phyloP scores from a whole-genome alignment of 1,140 invertebrate species.

The Drosophila ficusphila region DNA sequence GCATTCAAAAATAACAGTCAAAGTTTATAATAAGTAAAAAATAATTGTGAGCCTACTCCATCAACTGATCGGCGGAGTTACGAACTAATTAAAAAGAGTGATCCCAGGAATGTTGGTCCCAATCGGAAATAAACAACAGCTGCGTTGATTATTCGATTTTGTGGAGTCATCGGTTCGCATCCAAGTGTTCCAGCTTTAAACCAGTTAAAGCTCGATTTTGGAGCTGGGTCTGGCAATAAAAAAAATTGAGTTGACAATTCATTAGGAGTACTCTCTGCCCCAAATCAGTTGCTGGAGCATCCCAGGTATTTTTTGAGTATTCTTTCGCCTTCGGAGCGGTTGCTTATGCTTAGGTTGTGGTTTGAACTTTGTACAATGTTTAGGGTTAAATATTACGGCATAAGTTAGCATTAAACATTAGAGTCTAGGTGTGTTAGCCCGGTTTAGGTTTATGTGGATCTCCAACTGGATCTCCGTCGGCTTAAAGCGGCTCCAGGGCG shows the following conservation, averaged over 20 bases:
- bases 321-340: constrained; percentile 35
- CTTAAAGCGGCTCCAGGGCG: constrained; percentile 72
- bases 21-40: constrained; percentile 63
- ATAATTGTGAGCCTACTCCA: constrained; percentile 29
- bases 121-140: constrained; percentile 49
- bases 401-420: constrained; percentile 59
- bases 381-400: constrained; percentile 61
- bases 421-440: constrained; percentile 62
- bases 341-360: constrained; percentile 67
- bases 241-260: constrained; percentile 1
- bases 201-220: constrained; percentile 50
- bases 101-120: constrained; percentile 10
- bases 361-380: constrained; percentile 77
- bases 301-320: constrained; percentile 59
- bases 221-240: constrained; percentile 9
- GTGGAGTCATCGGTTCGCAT: constrained; percentile 36
- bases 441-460: constrained; percentile 24
- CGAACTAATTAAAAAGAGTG: constrained; percentile 50
- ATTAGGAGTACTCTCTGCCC: neutral
- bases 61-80: constrained; percentile 31
- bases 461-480: neutral
- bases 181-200: constrained; percentile 44
- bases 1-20: constrained; percentile 70
- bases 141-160: constrained; percentile 48
- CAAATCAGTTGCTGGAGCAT: constrained; percentile 18